phyloP scores from a whole-genome alignment of 1,140 invertebrate genomes.

The Venustaconcha ellipsiformis region DNA sequence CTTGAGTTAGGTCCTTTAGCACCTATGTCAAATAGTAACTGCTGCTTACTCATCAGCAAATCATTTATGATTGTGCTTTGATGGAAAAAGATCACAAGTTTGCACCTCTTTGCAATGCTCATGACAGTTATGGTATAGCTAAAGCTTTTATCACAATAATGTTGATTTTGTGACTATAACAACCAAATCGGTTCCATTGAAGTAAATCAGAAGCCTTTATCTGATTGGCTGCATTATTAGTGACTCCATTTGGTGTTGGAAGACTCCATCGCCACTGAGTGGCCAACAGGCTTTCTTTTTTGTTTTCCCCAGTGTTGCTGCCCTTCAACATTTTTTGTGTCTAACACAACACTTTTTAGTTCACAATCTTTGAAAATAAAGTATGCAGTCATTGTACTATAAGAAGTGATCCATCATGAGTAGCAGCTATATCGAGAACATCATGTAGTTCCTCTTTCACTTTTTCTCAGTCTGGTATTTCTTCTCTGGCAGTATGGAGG shows the following conservation, averaged over 20 bases:
- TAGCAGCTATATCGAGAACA: not conserved
- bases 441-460: not conserved
- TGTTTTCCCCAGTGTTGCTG: not conserved
- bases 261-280: not conserved
- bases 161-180: constrained; percentile 25
- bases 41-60: too few species aligned
- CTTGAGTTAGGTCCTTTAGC: too few species aligned
- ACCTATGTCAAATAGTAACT: too few species aligned
- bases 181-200: constrained; percentile 10
- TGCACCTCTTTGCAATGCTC: constrained; percentile 9
- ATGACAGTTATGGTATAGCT: not conserved
- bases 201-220: constrained; percentile 15
- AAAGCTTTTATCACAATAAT: constrained; percentile 12
- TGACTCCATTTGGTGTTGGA: constrained; percentile 6
- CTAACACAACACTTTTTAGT: not conserved
- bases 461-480: too few species aligned
- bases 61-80: too few species aligned
- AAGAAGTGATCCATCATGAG: not conserved
- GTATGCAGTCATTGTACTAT: not conserved
- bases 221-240: constrained; percentile 29
- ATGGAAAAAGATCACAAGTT: not conserved
- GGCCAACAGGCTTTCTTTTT: not conserved
- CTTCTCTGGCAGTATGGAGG: too few species aligned
- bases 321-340: not conserved
- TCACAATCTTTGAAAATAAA: not conserved